Evolutionary conservation across 1,140 invertebrate genomes (phyloP).

Genomic region (Papilio helenus): DNA sequence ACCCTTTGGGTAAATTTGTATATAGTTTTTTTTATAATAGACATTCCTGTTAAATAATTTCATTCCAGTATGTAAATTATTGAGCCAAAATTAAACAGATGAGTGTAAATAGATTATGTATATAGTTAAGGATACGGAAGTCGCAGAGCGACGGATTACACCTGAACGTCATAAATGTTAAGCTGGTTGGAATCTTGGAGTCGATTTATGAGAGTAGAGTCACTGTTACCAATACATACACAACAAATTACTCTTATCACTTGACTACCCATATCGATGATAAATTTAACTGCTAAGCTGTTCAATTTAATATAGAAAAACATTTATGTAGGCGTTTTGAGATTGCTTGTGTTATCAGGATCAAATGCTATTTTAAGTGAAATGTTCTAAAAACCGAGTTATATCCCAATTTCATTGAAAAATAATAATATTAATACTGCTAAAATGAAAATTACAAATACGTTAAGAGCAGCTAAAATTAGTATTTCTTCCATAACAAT

Average conservation of each 20-base stretch:
- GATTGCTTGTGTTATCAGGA: not conserved
- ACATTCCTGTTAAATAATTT: slow-evolving; percentile 79
- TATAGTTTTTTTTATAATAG: slow-evolving; percentile 66
- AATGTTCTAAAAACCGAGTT: not conserved
- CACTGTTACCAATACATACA: slow-evolving; percentile 65
- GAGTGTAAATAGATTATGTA: slow-evolving; percentile 79
- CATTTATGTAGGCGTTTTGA: not conserved
- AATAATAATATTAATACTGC: not conserved
- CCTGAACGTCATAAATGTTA: slow-evolving; percentile 42
- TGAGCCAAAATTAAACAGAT: slow-evolving; percentile 66
- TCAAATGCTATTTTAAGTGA: not conserved
- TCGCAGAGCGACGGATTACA: slow-evolving; percentile 71
- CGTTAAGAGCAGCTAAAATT: not conserved
- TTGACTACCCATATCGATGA: not conserved
- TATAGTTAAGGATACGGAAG: slow-evolving; percentile 71
- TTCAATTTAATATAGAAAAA: not conserved
- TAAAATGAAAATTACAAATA: not conserved
- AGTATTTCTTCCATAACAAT: not conserved
- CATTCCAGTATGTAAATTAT: slow-evolving; percentile 76
- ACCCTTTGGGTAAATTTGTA: slow-evolving; percentile 61
- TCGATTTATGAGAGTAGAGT: slow-evolving; percentile 52
- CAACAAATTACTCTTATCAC: slow-evolving; percentile 17
- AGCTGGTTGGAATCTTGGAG: slow-evolving; percentile 41
- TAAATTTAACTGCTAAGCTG: slow-evolving; percentile 2
- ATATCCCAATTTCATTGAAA: not conserved